phyloP scores from a whole-genome alignment of 2,113 vertebrate species.

The Cochlearius cochlearius region DNA sequence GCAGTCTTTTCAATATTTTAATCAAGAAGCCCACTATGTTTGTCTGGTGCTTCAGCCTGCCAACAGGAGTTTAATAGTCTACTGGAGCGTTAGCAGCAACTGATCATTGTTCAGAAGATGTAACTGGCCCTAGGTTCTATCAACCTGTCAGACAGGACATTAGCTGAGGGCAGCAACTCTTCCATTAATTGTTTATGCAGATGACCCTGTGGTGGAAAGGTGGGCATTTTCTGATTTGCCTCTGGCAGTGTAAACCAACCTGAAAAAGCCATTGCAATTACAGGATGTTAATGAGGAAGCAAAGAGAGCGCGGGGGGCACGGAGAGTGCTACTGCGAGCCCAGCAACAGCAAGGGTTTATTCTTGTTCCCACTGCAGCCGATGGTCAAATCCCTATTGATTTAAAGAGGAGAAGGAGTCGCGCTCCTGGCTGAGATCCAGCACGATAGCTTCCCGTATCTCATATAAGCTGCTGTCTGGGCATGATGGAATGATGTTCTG shows the following conservation, averaged over 20 bases:
- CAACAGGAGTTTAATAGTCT: conserved; percentile 37
- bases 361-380: neutral
- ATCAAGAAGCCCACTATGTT: conserved; percentile 44
- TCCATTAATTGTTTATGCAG: conserved; percentile 36
- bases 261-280: neutral
- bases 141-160: conserved; percentile 15
- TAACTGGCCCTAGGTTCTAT: conserved; percentile 19
- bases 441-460: neutral
- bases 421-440: neutral
- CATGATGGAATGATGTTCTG: neutral
- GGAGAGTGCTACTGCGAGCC: neutral
- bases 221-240: conserved; percentile 18
- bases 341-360: neutral
- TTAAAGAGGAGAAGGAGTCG: neutral
- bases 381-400: neutral
- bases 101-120: conserved; percentile 6
- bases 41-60: conserved; percentile 14
- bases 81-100: conserved; percentile 13
- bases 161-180: conserved; percentile 9
- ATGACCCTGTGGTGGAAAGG: conserved; percentile 23
- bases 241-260: conserved; percentile 16
- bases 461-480: neutral
- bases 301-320: neutral
- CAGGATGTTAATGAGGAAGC: conserved; percentile 12
- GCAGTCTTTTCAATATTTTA: conserved; percentile 56